Percentiles rank a stretch among this genome's conserved stretches.
Conservation (phyloP, 2,797 vertebrate genomes). For the Cichlasoma orientale region DNA sequence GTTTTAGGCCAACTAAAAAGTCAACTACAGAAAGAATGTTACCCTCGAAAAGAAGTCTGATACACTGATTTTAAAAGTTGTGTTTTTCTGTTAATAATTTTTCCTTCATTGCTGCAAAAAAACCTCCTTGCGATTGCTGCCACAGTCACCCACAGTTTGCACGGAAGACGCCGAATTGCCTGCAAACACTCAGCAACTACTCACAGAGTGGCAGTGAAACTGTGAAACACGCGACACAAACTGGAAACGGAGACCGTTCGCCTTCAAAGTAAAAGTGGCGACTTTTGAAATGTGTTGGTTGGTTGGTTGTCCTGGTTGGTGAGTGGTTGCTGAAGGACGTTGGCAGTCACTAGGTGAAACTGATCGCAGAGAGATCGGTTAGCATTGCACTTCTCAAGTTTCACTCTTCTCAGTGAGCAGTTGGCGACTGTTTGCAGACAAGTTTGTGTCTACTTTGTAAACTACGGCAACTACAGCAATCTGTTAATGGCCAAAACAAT, state of each 20-base stretch:
- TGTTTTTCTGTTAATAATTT: background rate
- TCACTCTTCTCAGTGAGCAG: background rate
- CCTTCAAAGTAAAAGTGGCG: too few species aligned
- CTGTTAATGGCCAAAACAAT: background rate
- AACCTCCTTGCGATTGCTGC: too few species aligned
- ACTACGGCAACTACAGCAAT: background rate
- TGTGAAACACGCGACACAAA: too few species aligned
- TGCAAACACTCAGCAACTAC: too few species aligned
- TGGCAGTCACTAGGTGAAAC: fast-evolving
- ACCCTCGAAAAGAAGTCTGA: background rate
- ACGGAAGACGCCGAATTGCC: too few species aligned
- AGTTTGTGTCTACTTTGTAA: background rate
- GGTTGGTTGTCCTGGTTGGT: background rate
- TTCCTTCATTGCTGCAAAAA: background rate
- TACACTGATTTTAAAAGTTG: fast-evolving
- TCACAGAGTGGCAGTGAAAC: too few species aligned
- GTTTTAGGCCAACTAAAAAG: background rate
- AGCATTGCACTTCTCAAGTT: background rate
- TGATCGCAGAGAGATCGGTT: background rate
- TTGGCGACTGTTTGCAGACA: background rate
- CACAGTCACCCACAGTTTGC: too few species aligned
- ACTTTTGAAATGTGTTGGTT: too few species aligned
- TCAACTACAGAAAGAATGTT: background rate
- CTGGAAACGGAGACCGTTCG: too few species aligned
- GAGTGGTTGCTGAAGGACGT: background rate